Evolutionary conservation across 2,113 vertebrate genomes (phyloP).

Genomic region (Zapornia atra): DNA sequence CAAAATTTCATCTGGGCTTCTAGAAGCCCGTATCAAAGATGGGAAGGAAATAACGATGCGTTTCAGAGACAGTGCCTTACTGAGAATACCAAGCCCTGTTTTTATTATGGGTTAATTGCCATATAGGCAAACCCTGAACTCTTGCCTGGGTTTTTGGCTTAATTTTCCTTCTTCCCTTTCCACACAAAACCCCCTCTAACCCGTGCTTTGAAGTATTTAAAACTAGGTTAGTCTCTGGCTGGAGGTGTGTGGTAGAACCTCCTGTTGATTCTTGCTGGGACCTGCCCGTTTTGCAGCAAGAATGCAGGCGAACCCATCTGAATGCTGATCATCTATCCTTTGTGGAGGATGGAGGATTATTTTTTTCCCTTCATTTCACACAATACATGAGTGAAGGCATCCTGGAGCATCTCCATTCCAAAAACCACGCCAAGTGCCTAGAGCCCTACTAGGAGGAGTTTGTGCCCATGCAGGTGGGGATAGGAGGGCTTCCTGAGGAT

Average conservation of each 20-base stretch:
- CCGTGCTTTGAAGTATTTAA: conserved; percentile 59
- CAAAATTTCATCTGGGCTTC: neutral
- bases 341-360: neutral
- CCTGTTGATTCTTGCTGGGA: conserved; percentile 66
- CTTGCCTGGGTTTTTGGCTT: conserved; percentile 60
- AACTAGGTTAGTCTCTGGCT: conserved; percentile 64
- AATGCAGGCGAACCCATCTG: conserved; percentile 58
- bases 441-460: neutral
- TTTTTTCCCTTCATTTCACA: conserved; percentile 28
- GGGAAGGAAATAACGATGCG: neutral
- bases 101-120: conserved; percentile 19
- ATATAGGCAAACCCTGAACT: conserved; percentile 29
- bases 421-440: neutral
- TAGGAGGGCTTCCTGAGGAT: neutral
- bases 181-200: conserved; percentile 20
- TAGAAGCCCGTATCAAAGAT: neutral
- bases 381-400: neutral
- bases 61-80: neutral
- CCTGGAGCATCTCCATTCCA: neutral
- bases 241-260: conserved; percentile 68
- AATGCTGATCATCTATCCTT: conserved; percentile 41
- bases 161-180: conserved; percentile 48
- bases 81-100: neutral
- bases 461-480: neutral
- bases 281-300: conserved; percentile 69